Conservation (phyloP, 2,113 vertebrate genomes). For the Brachyhypopomus gauderio region DNA sequence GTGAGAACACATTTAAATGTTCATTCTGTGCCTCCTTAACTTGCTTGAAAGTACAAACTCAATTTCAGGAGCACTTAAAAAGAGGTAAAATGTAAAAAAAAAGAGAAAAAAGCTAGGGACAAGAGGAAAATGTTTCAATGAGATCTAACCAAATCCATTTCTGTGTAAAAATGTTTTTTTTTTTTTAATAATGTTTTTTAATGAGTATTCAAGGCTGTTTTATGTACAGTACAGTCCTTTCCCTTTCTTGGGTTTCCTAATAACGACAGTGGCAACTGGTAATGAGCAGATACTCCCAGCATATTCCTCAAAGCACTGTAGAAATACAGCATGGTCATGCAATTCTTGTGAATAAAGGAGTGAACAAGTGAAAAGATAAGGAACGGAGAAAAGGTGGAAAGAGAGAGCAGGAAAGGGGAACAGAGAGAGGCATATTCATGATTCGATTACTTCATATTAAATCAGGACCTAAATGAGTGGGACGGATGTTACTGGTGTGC, state of each 20-base stretch:
- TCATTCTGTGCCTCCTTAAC: constrained; percentile 28
- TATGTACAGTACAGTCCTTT: constrained; percentile 30
- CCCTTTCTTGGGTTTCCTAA: too few relatives aligned
- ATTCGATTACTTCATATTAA: too few relatives aligned
- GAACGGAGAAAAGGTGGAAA: neutral
- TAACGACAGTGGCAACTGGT: too few relatives aligned
- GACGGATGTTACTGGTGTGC: too few relatives aligned
- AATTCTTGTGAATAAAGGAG: too few relatives aligned
- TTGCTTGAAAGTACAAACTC: constrained; percentile 37
- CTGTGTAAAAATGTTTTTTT: constrained; percentile 22
- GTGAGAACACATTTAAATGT: constrained; percentile 45
- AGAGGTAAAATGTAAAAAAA: too few relatives aligned
- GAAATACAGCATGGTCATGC: too few relatives aligned
- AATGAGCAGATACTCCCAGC: too few relatives aligned
- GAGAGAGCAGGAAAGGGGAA: neutral
- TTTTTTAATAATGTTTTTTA: neutral
- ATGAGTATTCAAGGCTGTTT: constrained; percentile 42
- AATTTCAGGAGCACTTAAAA: constrained; percentile 42
- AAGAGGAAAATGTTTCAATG: constrained; percentile 35
- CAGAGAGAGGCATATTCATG: neutral
- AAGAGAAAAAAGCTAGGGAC: constrained; percentile 26
- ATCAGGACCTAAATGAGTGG: too few relatives aligned
- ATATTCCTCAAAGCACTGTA: too few relatives aligned
- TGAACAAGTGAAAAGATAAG: neutral
- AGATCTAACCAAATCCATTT: constrained; percentile 53